Percentiles rank a stretch among this genome's conserved stretches.
Conservation (phyloP, 1,140 invertebrate species). For the Drosophila erecta region DNA sequence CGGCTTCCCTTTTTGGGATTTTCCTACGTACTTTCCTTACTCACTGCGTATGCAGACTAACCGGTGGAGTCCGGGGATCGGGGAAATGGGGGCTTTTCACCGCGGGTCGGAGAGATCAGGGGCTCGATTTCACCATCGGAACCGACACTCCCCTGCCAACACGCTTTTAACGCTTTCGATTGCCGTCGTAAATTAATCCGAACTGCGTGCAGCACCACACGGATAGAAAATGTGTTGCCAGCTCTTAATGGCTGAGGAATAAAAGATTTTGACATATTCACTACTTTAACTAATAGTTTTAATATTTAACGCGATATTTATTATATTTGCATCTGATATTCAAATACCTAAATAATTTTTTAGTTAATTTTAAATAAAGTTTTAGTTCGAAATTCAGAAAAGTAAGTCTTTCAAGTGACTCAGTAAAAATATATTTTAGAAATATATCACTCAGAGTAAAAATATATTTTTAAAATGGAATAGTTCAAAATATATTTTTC, state of each 20-base stretch:
- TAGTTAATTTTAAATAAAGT: too few relatives aligned
- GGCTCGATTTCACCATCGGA: slow-evolving; percentile 20
- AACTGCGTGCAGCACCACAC: slow-evolving; percentile 60
- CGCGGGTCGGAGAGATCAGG: background rate
- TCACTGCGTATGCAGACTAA: slow-evolving; percentile 42
- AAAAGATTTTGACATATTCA: background rate
- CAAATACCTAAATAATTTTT: too few relatives aligned
- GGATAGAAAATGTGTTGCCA: slow-evolving; percentile 7
- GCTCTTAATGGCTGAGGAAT: background rate
- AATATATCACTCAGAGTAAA: too few relatives aligned
- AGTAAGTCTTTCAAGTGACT: too few relatives aligned
- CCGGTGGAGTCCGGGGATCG: slow-evolving; percentile 5
- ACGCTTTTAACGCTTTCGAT: slow-evolving; percentile 73
- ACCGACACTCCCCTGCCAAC: slow-evolving; percentile 6
- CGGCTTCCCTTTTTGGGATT: slow-evolving; percentile 15
- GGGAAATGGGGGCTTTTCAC: slow-evolving; percentile 5
- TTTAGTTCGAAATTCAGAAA: too few relatives aligned
- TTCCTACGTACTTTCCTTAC: slow-evolving; percentile 52
- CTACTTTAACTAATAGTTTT: background rate
- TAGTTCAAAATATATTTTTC: background rate
- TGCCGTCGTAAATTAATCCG: slow-evolving; percentile 83
- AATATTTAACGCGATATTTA: background rate
- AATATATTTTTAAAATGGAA: too few relatives aligned
- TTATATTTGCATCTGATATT: background rate
- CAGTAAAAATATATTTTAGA: too few relatives aligned